Conservation (phyloP, 2,113 vertebrate genomes). For the Etheostoma cragini region DNA sequence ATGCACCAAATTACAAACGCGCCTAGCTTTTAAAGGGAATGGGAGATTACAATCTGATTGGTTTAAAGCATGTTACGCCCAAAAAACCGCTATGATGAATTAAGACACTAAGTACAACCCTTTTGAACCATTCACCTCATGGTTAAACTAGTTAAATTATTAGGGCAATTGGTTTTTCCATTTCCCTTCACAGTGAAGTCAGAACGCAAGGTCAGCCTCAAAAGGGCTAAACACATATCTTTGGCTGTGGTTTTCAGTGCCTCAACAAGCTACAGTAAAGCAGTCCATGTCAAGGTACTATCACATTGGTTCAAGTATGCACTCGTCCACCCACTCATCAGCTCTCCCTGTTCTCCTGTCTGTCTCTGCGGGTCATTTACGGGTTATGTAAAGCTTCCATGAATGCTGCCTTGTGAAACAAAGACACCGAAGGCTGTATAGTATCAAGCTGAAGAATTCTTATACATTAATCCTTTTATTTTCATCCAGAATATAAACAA, state of each 20-base stretch:
- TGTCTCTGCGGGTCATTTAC: slow-evolving; percentile 42
- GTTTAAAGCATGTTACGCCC: too few relatives aligned
- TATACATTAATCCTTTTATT: slow-evolving; percentile 65
- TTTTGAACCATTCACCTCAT: too few relatives aligned
- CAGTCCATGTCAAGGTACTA: neutral
- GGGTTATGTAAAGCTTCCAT: slow-evolving; percentile 44
- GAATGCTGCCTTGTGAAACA: slow-evolving; percentile 36
- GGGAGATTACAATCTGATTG: too few relatives aligned
- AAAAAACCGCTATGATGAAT: too few relatives aligned
- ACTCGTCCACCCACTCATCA: slow-evolving; percentile 14
- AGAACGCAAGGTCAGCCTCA: neutral
- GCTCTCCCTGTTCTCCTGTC: slow-evolving; percentile 21
- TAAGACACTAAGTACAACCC: too few relatives aligned
- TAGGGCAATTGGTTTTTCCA: neutral
- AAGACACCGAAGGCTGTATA: slow-evolving; percentile 51
- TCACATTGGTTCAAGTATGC: slow-evolving; percentile 23
- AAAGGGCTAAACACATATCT: neutral
- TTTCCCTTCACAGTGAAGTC: neutral
- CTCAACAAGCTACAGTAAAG: neutral
- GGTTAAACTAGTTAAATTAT: too few relatives aligned
- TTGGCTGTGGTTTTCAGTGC: neutral
- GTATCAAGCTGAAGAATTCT: slow-evolving; percentile 58
- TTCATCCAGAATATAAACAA: slow-evolving; percentile 67
- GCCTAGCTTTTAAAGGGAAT: too few relatives aligned
- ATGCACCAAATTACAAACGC: too few relatives aligned